Conservation (phyloP, 92 coral and sea anemone genomes). For the Scolanthus callimorphus region DNA sequence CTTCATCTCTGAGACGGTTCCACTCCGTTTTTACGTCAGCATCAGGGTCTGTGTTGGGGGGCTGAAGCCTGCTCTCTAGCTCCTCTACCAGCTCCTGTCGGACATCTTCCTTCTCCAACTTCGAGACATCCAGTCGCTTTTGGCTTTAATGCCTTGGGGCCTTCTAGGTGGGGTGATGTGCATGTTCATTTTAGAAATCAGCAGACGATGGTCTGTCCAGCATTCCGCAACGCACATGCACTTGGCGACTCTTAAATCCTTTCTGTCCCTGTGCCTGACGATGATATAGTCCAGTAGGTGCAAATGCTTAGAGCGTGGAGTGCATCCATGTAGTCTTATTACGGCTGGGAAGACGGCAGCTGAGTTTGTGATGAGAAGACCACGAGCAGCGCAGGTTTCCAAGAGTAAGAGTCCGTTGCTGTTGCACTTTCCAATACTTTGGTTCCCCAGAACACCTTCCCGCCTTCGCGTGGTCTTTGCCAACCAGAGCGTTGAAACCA, state of each 20-base stretch:
- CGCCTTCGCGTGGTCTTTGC: no score
- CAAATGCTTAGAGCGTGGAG: no score
- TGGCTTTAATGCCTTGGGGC: conserved; percentile 26
- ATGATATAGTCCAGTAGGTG: no score
- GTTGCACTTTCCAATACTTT: conserved; percentile 10
- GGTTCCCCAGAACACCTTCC: no score
- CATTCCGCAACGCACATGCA: no score
- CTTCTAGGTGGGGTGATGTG: no score
- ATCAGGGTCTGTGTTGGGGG: background rate
- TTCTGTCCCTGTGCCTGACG: no score
- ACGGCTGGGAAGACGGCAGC: conserved; percentile 17
- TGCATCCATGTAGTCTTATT: conserved; percentile 29
- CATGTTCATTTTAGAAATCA: no score
- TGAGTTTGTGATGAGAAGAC: conserved; percentile 23
- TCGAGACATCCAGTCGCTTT: conserved; percentile 26
- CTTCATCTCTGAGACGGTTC: conserved; percentile 18
- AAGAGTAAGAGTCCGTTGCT: conserved; percentile 15
- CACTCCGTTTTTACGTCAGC: conserved; percentile 23
- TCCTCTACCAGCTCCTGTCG: background rate
- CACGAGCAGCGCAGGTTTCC: conserved; percentile 22
- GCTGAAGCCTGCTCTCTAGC: background rate
- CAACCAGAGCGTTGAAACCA: no score
- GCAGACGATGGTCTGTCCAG: no score
- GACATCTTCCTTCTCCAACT: conserved; percentile 2
- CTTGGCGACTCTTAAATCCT: no score